Base-by-base conservation (phyloP, 2,797 vertebrate genomes). In the Lindbergichthys nudifrons region DNA sequence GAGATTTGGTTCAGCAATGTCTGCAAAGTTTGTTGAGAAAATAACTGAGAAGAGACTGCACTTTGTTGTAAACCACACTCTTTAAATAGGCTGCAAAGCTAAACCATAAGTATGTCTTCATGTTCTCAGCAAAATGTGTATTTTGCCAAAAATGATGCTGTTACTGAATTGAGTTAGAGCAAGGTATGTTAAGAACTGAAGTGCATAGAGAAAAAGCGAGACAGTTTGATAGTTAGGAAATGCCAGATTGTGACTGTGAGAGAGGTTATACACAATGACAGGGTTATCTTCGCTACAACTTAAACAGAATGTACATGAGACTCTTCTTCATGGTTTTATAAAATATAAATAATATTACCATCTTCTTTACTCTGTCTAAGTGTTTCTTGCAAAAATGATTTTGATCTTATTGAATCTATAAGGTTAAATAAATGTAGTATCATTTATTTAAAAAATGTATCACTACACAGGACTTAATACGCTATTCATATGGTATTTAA, bases 61-160 rank as follows among this genome's bases (percentile, higher is more conserved):
- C 59, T 88, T 76, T 66, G 81, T 60, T 70, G 68, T 77, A 72
- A 84, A 85, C 81, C 86, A 81, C 6, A 62, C 15, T 47, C 76
- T 86, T 80, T 60, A 91, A 88, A 89, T 83, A 79, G 70, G 75
- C 72, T 80, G 43, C 75, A 70, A 77, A 76, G 76, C 66, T 57
- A 39, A 73, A 57, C 84, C 83, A 89, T 83, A 87, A 76, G 77
- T 91, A 87, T 89, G 87, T 80, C 69, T 65, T 54, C 75, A 75
- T 73, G 81, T 65, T 79, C 74, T 79, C 68, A 71, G 62, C 59
- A 73, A 77, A 88, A 74, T 81, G 53, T 73, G 63, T 79, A 57
- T 68, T 87, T 74, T 48, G 65, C 64, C 71, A n/a, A 63, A 63
- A 78, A 81, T 48, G 45, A 83, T 75, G 77, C 60, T 81, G 53